Base-by-base conservation (phyloP, 2,888 invertebrate genomes). In the Odontothrips loti region DNA sequence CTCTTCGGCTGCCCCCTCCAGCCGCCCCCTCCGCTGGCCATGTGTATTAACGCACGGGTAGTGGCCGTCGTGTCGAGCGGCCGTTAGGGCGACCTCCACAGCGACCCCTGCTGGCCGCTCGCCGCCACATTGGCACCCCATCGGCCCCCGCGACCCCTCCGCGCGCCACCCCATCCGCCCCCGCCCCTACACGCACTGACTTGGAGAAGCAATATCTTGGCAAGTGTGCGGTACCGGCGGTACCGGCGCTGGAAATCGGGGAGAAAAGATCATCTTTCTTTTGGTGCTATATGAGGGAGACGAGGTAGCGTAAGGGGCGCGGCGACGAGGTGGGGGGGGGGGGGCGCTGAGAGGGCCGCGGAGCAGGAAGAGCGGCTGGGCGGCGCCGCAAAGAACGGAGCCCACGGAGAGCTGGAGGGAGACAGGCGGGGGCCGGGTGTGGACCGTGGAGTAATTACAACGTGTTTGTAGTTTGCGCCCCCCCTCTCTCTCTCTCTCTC, bases 381-480 rank as follows among this genome's bases (percentile, higher is more conserved):
- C n/a, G n/a, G n/a, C n/a, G n/a, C n/a, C n/a, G n/a, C n/a, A n/a
- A n/a, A n/a, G n/a, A n/a, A 6, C 34, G 34, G 34, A 43, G 34
- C 34, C 34, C 34, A 43, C n/a, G n/a, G 58, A 17, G 58, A 17
- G 12, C 1, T 3, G 10, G 15, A 20, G 58, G 2, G 58, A 58
- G 17, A 58, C 6, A 17, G 58, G 2, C 20, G n/a, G 15, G 58
- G 58, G 17, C n/a, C n/a, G 58, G 58, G 58, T 58, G 68, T 27
- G 68, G 23, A 12, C 27, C 12, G 27, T 23, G 68, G 68, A 75
- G 27, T 75, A 75, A 75, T 75, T 75, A 75, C 68, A 75, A 75
- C 23, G 68, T 75, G 68, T 75, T 27, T 75, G 68, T 75, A 75
- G 68, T 75, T 75, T 75, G 68, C 68, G 12, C 12, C 20, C 58